Conservation (phyloP, 2,888 invertebrate genomes). For the Erebia epiphron region DNA sequence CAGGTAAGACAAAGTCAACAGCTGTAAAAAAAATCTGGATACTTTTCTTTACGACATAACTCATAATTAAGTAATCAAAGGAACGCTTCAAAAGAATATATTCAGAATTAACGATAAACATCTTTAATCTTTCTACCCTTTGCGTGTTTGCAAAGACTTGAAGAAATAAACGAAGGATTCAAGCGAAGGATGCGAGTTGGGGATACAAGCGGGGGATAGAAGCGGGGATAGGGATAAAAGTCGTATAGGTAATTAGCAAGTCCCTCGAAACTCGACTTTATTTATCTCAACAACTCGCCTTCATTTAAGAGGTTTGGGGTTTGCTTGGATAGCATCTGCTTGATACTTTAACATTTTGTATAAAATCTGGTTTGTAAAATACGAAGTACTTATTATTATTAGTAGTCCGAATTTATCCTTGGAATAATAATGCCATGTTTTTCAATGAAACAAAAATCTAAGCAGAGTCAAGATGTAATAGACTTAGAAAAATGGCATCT, state of each 20-base stretch:
- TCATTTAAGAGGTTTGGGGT: conserved; percentile 61
- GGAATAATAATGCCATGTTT: too few species aligned
- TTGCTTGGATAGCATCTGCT: conserved; percentile 41
- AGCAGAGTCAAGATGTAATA: too few species aligned
- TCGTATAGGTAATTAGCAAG: conserved; percentile 68
- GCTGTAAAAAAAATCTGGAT: too few species aligned
- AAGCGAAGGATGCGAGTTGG: too few species aligned
- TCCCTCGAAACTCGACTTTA: conserved; percentile 68
- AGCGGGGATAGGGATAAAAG: conserved; percentile 37
- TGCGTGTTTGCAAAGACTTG: conserved; percentile 21
- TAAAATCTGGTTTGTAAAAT: too few species aligned
- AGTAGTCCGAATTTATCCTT: too few species aligned
- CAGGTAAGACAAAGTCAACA: too few species aligned
- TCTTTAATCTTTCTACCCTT: conserved; percentile 29
- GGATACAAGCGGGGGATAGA: conserved; percentile 2
- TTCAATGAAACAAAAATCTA: too few species aligned
- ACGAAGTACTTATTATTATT: too few species aligned
- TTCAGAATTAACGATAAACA: not conserved
- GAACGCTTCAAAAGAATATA: not conserved
- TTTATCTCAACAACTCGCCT: conserved; percentile 73
- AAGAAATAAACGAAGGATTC: conserved; percentile 2
- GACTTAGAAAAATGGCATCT: too few species aligned
- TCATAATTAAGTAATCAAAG: not conserved
- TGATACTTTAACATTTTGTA: conserved; percentile 53
- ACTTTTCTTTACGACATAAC: too few species aligned